Base-by-base conservation (phyloP, 2,113 vertebrate genomes). In the Neofelis nebulosa region DNA sequence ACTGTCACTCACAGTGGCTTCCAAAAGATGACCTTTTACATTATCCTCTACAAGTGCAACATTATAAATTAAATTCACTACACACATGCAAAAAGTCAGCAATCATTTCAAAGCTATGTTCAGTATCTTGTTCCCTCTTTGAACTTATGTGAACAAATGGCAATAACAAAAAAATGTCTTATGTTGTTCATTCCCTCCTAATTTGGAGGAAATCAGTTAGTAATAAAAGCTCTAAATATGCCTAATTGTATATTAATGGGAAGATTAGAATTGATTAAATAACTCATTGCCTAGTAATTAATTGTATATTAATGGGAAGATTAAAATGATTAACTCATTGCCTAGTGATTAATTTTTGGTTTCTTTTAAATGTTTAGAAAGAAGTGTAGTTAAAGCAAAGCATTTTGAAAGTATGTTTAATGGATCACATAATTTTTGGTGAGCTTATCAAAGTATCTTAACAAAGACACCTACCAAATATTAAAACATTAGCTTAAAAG, bases 341-440 rank as follows among this genome's bases (percentile, higher is more conserved):
- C 18, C 71, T 63, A 36, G 23, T 82, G 45, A 96, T 84, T 97
- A 84, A 88, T 61, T 45, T 69, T n/a, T 41, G 69, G 15, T 95
- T n/a, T 86, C 29, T 92, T 95, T 90, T 94, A 92, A 85, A 94
- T 71, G 88, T 94, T 78, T 79, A 92, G 76, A 97, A 96, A 93
- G 65, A 69, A 94, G 14, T 84, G 71, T 27, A 92, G 76, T 93
- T 78, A 92, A 82, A 89, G 88, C 52, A 68, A 33, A 97, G 82
- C 81, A 95, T 63, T 92, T 57, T 71, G 4, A 45, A 95, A 83
- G 45, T 76, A 91, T 79, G 96, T 94, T 95, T 69, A 89, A 87
- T 90, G 50, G 57, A 83, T 71, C 83, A 94, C 33, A 21, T 89
- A 86, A 94, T 93, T 94, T 90, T 80, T 86, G 81, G 94, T 94